phyloP scores from a whole-genome alignment of 2,113 vertebrate genomes.

The Prietella phreatophila region DNA sequence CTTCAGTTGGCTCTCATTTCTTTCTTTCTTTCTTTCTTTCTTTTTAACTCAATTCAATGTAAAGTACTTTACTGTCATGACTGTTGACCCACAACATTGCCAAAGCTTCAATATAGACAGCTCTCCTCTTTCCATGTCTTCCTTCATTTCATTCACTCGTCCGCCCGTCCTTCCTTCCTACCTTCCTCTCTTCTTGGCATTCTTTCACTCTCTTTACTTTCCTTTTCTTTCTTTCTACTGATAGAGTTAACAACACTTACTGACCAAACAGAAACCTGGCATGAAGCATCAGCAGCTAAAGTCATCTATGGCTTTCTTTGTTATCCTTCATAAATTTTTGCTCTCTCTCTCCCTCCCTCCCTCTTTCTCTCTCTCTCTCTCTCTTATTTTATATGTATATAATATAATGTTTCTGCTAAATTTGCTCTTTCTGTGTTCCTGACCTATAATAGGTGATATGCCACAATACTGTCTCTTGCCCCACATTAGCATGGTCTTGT shows the following conservation, averaged over 20 bases:
- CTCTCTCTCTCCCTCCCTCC: constrained; percentile 37
- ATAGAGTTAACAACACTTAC: background rate
- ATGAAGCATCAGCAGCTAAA: constrained; percentile 45
- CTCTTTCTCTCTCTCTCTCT: constrained; percentile 42
- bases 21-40: no score
- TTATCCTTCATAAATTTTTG: constrained; percentile 58
- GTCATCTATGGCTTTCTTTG: constrained; percentile 70
- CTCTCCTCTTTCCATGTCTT: background rate
- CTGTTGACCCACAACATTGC: no score
- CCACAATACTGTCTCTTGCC: background rate
- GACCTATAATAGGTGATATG: background rate
- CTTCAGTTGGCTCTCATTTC: no score
- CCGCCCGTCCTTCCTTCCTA: background rate
- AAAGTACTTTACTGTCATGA: no score
- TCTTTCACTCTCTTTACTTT: background rate
- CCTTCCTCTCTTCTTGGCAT: background rate
- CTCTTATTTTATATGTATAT: no score
- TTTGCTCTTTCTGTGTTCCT: background rate
- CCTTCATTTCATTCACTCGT: background rate
- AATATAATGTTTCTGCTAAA: background rate
- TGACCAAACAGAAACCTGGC: constrained; percentile 30
- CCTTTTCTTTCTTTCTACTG: background rate
- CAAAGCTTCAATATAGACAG: no score
- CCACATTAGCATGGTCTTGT: background rate
- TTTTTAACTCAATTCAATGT: no score